phyloP scores from a whole-genome alignment of 2,797 vertebrate genomes.

The Chaetophractus vellerosus region DNA sequence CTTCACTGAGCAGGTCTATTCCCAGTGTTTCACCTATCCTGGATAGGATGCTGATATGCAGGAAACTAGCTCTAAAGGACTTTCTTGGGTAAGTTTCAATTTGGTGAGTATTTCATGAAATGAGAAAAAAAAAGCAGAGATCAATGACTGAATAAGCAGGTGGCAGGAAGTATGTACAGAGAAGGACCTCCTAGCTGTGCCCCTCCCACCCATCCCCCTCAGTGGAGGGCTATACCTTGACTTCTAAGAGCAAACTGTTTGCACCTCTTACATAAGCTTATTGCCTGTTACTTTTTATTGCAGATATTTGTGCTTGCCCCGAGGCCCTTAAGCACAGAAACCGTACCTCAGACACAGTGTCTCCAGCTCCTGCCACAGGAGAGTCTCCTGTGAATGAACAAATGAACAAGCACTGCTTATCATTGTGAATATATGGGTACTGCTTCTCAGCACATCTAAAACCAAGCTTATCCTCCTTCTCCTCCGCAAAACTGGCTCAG shows the following conservation, averaged over 20 bases:
- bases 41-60: neutral
- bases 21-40: neutral
- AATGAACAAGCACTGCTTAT: too few species aligned
- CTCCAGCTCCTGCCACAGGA: neutral
- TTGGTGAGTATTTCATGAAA: neutral
- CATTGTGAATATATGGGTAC: neutral
- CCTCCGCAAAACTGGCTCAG: neutral
- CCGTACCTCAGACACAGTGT: neutral
- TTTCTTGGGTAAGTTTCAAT: neutral
- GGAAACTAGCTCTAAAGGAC: neutral
- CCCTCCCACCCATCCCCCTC: neutral
- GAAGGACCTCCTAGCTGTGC: neutral
- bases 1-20: neutral
- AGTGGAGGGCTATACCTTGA: neutral
- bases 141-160: neutral
- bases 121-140: neutral
- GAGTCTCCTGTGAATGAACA: neutral
- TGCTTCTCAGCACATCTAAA: neutral
- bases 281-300: neutral
- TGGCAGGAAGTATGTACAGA: neutral
- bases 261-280: neutral
- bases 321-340: neutral
- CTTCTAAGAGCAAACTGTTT: neutral
- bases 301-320: neutral
- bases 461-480: neutral